Evolutionary conservation across 2,888 invertebrate species (phyloP).

Genomic region (Hermaeophaga mercurialis): DNA sequence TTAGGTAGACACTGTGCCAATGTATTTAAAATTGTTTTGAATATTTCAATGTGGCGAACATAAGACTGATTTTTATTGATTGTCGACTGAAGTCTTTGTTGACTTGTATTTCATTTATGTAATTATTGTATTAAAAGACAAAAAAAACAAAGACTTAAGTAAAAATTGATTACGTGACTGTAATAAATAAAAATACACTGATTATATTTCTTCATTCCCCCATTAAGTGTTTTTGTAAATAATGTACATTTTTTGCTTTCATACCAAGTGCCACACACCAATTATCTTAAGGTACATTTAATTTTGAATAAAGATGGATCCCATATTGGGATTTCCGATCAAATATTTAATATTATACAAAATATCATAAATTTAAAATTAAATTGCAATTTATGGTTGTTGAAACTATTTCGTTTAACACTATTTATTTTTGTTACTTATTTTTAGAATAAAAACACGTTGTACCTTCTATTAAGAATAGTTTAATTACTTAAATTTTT

Average conservation of each 20-base stretch:
- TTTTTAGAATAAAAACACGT: background rate
- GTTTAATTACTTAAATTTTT: background rate
- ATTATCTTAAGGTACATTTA: background rate
- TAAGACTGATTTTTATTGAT: conserved; percentile 12
- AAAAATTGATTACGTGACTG: background rate
- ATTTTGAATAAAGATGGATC: background rate
- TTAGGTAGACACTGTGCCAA: too few relatives aligned
- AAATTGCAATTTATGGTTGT: too few relatives aligned
- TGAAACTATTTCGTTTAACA: background rate
- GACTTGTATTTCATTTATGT: background rate
- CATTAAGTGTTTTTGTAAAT: background rate
- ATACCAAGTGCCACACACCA: background rate
- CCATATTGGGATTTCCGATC: background rate
- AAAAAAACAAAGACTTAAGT: conserved; percentile 9
- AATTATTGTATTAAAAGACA: background rate
- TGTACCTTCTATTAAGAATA: conserved; percentile 2
- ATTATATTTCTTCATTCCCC: background rate
- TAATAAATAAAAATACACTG: background rate
- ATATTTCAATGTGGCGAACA: too few relatives aligned
- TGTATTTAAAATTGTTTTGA: conserved; percentile 2
- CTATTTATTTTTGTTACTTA: conserved; percentile 12
- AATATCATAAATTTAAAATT: too few relatives aligned
- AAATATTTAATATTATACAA: background rate
- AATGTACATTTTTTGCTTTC: background rate
- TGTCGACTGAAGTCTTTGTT: conserved; percentile 6